Conservation (phyloP, 2,888 invertebrate species). For the Iphiclides podalirius region DNA sequence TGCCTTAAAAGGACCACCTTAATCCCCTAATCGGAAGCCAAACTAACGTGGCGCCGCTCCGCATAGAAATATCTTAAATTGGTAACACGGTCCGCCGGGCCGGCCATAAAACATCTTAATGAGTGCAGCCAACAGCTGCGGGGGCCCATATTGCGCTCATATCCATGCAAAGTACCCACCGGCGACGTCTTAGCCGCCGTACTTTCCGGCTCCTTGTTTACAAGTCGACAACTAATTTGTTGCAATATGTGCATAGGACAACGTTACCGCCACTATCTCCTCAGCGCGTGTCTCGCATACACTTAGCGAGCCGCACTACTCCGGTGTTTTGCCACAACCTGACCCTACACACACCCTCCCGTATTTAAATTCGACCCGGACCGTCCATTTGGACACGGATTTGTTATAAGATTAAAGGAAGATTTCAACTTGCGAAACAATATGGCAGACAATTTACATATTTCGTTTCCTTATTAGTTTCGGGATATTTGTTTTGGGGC, state of each 20-base stretch:
- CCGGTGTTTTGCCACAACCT: conserved; percentile 55
- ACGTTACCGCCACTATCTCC: conserved; percentile 75
- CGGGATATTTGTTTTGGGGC: conserved; percentile 80
- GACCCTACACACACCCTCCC: conserved; percentile 73
- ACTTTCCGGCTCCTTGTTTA: conserved; percentile 76
- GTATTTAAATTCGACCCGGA: conserved; percentile 74
- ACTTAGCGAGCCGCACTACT: conserved; percentile 65
- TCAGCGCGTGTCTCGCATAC: conserved; percentile 78
- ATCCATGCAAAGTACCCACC: conserved; percentile 79
- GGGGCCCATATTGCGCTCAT: conserved; percentile 77
- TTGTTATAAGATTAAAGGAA: conserved; percentile 82
- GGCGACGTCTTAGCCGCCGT: conserved; percentile 73
- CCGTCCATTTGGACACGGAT: conserved; percentile 81
- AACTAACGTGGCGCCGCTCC: conserved; percentile 76
- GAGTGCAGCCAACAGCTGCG: conserved; percentile 79
- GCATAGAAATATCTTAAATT: conserved; percentile 81
- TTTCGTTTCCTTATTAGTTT: conserved; percentile 81
- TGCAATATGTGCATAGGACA: conserved; percentile 81
- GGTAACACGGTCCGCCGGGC: conserved; percentile 77
- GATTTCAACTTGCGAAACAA: conserved; percentile 80
- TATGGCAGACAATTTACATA: conserved; percentile 80
- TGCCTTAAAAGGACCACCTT: conserved; percentile 76
- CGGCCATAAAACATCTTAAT: conserved; percentile 81
- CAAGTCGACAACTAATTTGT: conserved; percentile 81
- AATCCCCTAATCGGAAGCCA: conserved; percentile 79